phyloP scores from a whole-genome alignment of 2,888 invertebrate genomes.

The Oxycera nigricornis region DNA sequence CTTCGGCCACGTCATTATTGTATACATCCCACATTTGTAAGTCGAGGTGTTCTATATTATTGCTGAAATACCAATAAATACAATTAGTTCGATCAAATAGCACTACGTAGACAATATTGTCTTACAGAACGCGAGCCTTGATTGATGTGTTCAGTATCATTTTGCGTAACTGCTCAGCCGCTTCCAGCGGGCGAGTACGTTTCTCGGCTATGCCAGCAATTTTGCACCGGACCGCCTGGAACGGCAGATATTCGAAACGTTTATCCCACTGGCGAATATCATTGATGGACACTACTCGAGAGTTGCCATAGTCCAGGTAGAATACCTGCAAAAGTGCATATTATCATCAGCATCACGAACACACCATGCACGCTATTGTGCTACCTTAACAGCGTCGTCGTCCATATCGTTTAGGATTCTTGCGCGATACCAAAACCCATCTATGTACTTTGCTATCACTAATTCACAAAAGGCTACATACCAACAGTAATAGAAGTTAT shows the following conservation, averaged over 20 bases:
- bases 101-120: background rate
- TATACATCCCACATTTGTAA: constrained; percentile 11
- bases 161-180: constrained; percentile 23
- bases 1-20: constrained; percentile 15
- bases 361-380: background rate
- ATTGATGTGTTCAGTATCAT: constrained; percentile 19
- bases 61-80: background rate
- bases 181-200: background rate
- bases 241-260: constrained; percentile 52
- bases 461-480: constrained; percentile 49
- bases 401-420: constrained; percentile 50
- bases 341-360: constrained; percentile 44
- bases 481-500: background rate
- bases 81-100: background rate
- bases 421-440: constrained; percentile 57
- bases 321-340: constrained; percentile 53
- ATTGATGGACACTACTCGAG: constrained; percentile 50
- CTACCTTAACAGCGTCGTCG: constrained; percentile 41
- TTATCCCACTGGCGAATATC: constrained; percentile 53
- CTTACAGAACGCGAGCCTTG: constrained; percentile 34
- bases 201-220: constrained; percentile 49
- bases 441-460: constrained; percentile 55
- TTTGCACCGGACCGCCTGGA: constrained; percentile 54
- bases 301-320: constrained; percentile 59
- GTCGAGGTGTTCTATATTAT: constrained; percentile 11